These are phyloP conservation scores for Ostrea edulis DNA, from an alignment of 1,140 invertebrate species.

Conservation along the genomic window DNA sequence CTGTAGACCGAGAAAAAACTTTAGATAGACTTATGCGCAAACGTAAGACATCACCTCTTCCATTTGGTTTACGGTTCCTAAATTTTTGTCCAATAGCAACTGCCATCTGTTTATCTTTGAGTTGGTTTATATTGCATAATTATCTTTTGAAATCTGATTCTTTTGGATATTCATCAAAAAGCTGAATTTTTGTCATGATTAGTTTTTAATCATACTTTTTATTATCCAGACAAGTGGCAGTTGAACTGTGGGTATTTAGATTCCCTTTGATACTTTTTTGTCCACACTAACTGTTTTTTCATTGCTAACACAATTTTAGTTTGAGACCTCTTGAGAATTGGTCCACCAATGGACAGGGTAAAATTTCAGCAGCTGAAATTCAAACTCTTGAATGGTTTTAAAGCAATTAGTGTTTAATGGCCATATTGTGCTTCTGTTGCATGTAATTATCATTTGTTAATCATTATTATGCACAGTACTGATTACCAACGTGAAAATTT, in stretches of 20 bases:
- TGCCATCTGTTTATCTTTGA: conserved; percentile 22
- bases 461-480: too few relatives aligned
- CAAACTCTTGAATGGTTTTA: not conserved
- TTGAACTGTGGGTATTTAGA: not conserved
- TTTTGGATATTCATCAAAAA: conserved; percentile 17
- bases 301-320: not conserved
- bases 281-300: conserved; percentile 29
- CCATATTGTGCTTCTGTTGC: too few relatives aligned
- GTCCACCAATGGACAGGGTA: not conserved
- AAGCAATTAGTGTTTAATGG: too few relatives aligned
- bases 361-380: not conserved
- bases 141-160: not conserved
- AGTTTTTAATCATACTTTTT: not conserved
- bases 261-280: not conserved
- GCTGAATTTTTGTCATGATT: not conserved
- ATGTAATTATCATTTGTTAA: too few relatives aligned
- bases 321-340: not conserved
- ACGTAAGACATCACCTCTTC: conserved; percentile 69
- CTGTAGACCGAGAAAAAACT: conserved; percentile 73
- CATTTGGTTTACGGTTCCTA: conserved; percentile 17
- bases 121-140: not conserved
- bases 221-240: not conserved
- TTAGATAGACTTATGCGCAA: conserved; percentile 77
- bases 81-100: conserved; percentile 14
- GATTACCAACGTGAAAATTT: too few relatives aligned